These are phyloP conservation scores for Pinctada fucata DNA, from an alignment of 2,888 invertebrate genomes.

Conservation along the genomic window DNA sequence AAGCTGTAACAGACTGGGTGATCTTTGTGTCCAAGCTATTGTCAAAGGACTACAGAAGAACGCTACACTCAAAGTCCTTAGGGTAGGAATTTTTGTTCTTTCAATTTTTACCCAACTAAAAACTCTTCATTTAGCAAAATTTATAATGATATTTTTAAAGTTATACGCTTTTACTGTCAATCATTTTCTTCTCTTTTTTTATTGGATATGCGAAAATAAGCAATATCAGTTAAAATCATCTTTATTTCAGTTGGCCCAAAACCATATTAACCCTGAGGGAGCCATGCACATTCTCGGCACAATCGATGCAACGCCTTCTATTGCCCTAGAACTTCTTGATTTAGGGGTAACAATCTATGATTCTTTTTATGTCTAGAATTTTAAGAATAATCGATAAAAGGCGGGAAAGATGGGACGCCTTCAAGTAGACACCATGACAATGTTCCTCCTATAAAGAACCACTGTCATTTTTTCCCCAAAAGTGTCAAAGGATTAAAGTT, in stretches of 20 bases:
- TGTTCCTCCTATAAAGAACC: no score
- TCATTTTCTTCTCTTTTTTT: not conserved
- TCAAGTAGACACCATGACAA: no score
- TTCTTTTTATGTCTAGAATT: no score
- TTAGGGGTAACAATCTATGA: constrained; percentile 43
- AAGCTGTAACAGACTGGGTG: constrained; percentile 67
- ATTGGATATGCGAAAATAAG: not conserved
- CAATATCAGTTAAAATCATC: not conserved
- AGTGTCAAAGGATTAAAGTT: no score
- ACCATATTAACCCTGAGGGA: constrained; percentile 51
- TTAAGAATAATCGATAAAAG: no score
- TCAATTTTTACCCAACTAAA: not conserved
- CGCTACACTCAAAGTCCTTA: constrained; percentile 56
- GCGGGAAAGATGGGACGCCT: no score
- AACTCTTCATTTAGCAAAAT: not conserved
- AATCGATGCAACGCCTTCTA: constrained; percentile 42
- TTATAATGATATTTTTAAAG: not conserved
- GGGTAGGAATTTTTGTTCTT: constrained; percentile 44
- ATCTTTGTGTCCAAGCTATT: constrained; percentile 56
- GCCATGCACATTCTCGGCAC: constrained; percentile 44
- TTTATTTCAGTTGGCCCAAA: constrained; percentile 47
- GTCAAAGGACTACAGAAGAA: constrained; percentile 63
- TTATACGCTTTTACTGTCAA: not conserved
- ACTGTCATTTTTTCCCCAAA: no score
- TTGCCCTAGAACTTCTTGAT: constrained; percentile 51